Conservation (phyloP, 92 coral and sea anemone genomes). For the Meandrina meandrites region DNA sequence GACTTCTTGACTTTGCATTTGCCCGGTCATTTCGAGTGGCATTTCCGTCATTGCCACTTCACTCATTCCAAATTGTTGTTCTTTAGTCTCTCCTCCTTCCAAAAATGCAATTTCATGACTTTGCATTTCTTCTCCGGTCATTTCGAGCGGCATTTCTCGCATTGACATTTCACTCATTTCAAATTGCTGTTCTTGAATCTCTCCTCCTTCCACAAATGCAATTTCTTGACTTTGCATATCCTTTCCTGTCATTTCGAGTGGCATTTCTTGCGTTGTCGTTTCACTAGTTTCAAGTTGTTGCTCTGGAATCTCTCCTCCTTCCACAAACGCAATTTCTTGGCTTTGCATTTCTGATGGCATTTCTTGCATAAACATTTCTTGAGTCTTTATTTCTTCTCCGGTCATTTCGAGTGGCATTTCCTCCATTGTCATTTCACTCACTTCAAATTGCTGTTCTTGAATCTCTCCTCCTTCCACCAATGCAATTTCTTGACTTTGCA, state of each 20-base stretch:
- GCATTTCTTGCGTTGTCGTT: slow-evolving; percentile 23
- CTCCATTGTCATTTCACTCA: background rate
- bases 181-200: background rate
- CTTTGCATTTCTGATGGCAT: slow-evolving; percentile 19
- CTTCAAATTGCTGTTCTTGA: background rate
- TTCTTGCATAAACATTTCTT: slow-evolving; percentile 1
- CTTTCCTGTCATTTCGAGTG: slow-evolving; percentile 23
- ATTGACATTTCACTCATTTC: slow-evolving; percentile 26
- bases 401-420: slow-evolving; percentile 14
- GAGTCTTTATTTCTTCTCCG: background rate
- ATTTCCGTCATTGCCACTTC: slow-evolving; percentile 22
- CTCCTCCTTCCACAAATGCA: slow-evolving; percentile 13
- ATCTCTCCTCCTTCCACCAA: too few species aligned
- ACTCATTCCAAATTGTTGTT: slow-evolving; percentile 7
- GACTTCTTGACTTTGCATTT: background rate
- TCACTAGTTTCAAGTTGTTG: slow-evolving; percentile 12
- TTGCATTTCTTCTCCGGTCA: too few species aligned
- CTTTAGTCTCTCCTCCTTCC: slow-evolving; percentile 8
- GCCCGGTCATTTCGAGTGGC: slow-evolving; percentile 31
- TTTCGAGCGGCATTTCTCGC: background rate
- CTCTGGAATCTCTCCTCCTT: slow-evolving; percentile 1
- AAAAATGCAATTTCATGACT: background rate
- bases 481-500: background rate
- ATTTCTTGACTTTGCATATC: background rate
- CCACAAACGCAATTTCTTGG: background rate